Base-by-base conservation (phyloP, 2,113 vertebrate species). In the Saguinus midas region DNA sequence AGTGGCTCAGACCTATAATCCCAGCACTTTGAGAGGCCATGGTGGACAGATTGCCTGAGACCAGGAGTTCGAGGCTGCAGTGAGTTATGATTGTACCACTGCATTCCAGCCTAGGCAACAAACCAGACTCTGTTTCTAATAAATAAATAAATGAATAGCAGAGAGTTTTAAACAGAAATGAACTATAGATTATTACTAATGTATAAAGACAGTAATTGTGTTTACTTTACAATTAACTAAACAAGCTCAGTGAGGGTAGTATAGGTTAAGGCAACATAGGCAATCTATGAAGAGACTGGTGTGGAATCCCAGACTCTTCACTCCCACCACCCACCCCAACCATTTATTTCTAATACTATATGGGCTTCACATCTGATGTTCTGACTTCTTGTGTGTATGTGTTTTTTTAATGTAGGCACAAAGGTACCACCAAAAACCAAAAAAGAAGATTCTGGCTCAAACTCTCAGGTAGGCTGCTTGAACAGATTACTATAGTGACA, bases 401-500 rank as follows among this genome's bases (percentile, higher is more conserved):
- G 27, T 37, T 68, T 97, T 95, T 87, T 66, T 82, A 93, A 83
- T 0, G 1, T 76, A 98, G 98, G 93, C 96, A 82, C 92, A 97
- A 97, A 97, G 90, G 35, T 94, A 96, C 92, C 96, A 93, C 91
- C 72, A 88, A 99, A 98, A 94, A 98, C 89, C 76, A 98, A 98
- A 88, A 95, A 84, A 27, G 98, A 98, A 75, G 90, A 91, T 96
- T 95, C 92, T n/a, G 93, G 88, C 96, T 95, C 98, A 52, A 66
- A 96, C 96, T 95, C 87, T 96, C 98, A 99, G 99, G 99, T 97
- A 99, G 98, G 96, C 18, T 95, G 12, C 37, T 90, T 70, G 23
- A 75, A 86, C 75, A 55, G 8, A 27, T 23, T 86, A n/a, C 37
- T 66, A 52, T 14, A 37, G 64, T 52, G 40, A 90, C 45, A 90